Base-by-base conservation (phyloP, 2,888 invertebrate species). In the Acronicta psi region DNA sequence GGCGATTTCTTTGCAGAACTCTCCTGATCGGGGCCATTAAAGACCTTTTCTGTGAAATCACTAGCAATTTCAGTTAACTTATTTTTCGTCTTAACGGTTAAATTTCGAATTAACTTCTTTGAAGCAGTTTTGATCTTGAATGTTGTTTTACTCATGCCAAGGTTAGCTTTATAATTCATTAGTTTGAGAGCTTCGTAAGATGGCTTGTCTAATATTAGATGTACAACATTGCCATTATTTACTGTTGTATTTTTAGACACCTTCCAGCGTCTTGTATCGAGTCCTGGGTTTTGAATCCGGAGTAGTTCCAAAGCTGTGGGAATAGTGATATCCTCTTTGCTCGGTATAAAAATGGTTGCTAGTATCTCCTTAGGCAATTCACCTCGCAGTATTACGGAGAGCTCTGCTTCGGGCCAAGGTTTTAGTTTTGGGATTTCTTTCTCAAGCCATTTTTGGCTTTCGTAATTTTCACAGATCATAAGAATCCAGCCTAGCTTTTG, bases 401-500 rank as follows among this genome's bases (percentile, higher is more conserved):
- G 54, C 1, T 20, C 20, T 2, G 67, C 67, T 54, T 16, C 59
- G 20, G 59, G 50, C 67, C 67, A 68, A 4, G 67, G 67, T n/a
- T 51, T 53, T 10, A 68, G 53, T 29, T 34, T 34, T 9, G 70
- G 59, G 5, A 68, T 17, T 8, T 29, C 40, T 3, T 13, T 37
- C 17, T 69, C 53, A 41, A 68, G 67, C 67, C 67, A 68, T 51
- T 29, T 63, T 9, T 18, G 42, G 47, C 70, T 68, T 7, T 29
- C 13, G n/a, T 41, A 8, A 34, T 63, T 47, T 34, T 59, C 50
- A 18, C 67, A 68, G 4, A 34, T 38, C 52, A 68, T 58, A 2
- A 40, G 16, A 18, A 69, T 59, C 53, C 46, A 46, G 2, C 59
- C 70, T 8, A 2, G 7, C 14, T 47, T 54, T 34, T 37, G 51